phyloP scores from a whole-genome alignment of 2,113 vertebrate species.

The Chaetops frenatus region DNA sequence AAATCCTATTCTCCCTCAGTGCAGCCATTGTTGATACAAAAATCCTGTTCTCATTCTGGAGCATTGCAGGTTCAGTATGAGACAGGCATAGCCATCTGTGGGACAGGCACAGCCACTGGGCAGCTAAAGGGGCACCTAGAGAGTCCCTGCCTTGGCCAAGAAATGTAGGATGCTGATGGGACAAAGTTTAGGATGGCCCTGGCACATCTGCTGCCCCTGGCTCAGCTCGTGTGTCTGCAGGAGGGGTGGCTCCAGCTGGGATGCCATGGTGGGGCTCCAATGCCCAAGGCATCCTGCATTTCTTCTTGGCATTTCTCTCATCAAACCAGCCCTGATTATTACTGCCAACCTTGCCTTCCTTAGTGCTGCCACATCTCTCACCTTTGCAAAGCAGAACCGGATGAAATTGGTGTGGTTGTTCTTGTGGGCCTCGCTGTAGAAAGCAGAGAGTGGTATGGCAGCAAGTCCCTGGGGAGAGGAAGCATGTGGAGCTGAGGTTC shows the following conservation, averaged over 20 bases:
- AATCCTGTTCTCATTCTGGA: background rate
- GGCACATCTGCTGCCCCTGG: background rate
- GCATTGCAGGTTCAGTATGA: background rate
- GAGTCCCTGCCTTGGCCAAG: background rate
- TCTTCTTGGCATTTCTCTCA: background rate
- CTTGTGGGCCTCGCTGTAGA: slow-evolving; percentile 80
- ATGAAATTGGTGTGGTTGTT: slow-evolving; percentile 82
- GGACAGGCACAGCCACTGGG: background rate
- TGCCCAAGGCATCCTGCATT: background rate
- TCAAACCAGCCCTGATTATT: background rate
- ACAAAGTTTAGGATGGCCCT: background rate
- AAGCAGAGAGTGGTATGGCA: slow-evolving; percentile 84
- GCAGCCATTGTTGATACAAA: background rate
- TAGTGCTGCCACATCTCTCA: background rate
- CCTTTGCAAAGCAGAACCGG: slow-evolving; percentile 94
- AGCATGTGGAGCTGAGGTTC: background rate
- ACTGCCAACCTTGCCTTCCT: background rate
- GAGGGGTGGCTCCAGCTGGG: background rate
- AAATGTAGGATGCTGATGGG: background rate
- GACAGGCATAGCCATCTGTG: background rate
- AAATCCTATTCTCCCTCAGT: background rate
- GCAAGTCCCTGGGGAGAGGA: slow-evolving; percentile 76
- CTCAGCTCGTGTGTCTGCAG: accelerated
- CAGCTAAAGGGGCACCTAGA: background rate
- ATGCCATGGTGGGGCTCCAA: background rate